Base-by-base conservation (phyloP, 2,888 invertebrate species). In the Tenthredo mesomela region DNA sequence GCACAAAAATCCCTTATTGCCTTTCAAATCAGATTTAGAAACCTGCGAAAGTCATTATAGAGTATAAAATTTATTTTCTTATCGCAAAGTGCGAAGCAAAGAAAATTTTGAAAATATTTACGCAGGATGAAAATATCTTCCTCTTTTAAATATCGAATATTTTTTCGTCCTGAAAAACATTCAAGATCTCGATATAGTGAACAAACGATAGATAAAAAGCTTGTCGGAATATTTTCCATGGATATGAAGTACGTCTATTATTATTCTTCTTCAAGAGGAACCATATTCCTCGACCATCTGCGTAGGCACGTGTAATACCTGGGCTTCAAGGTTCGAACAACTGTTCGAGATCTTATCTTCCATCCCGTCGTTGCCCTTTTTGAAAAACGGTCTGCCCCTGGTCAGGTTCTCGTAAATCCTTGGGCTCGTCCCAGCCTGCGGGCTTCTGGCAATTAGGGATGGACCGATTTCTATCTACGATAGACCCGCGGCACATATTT, bases 381-480 rank as follows among this genome's bases (percentile, higher is more conserved):
- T 70, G n/a, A 67, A 47, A 67, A 65, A 82, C 65, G 82, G 67
- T 70, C 47, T 43, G 47, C 67, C 82, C 70, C 67, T 12, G 54
- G 54, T 54, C 61, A 47, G 82, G 6, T 29, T 50, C 82, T 67
- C 82, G 33, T 82, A 82, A 82, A 82, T 82, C 50, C 50, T 67
- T 70, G 18, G 12, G 29, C 67, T 43, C 43, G 43, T 61, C 58
- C 61, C 73, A 73, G 73, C n/a, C 73, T 73, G 43, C 21, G 21
- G 43, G 73, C 77, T 77, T 61, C 58, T 61, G 33, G 82, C 82
- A 82, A 82, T 82, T 82, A 82, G 82, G 82, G 61, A 82, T 70
- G 82, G 67, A 70, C 70, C 82, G 82, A 82, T 82, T 82, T 50
- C 33, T 67, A 82, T 82, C 82, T 65, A 15, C 29, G 47, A 80